Base-by-base conservation (phyloP, 2,113 vertebrate species). In the Ictidomys tridecemlineatus region DNA sequence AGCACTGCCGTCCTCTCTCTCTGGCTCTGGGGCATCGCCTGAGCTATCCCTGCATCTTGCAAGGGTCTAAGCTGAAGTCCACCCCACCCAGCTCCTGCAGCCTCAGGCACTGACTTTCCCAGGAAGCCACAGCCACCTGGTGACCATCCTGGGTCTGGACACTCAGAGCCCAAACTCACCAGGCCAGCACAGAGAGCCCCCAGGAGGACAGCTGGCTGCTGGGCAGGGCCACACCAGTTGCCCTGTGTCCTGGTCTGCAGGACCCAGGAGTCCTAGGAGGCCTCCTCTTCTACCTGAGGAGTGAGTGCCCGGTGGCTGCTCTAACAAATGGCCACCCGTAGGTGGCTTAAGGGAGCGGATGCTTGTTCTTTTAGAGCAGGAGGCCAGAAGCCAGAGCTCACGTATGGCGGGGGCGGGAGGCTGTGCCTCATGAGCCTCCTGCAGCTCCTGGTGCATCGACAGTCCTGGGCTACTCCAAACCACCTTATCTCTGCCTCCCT, bases 111-210 rank as follows among this genome's bases (percentile, higher is more conserved):
- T 11, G 37, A 77, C 10, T 11, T 51, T 11, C 48, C 48, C 48
- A 51, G 48, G 48, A 51, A 51, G 48, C 48, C 48, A 12, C 65
- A 51, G 39, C 53, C 18, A 39, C n/a, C 58, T 42, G n/a, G 8
- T 32, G 34, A n/a, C 67, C 39, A 1, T 8, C 0, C 12, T 42
- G 18, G 22, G 28, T 0, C n/a, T n/a, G n/a, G n/a, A n/a, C 53
- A 7, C 37, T 34, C 20, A 13, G 20, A n/a, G 45, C 45, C 84
- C 4, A 5, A 37, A 18, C 26, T 2, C 22, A 1, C 2, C 61
- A 26, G 48, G 51, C 16, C 0, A 0, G 12, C 16, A n/a, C n/a
- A n/a, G n/a, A n/a, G n/a, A 0, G 13, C 12, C 14, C 16, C 6
- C 24, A 37, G 16, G 45, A 30, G 42, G 56, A 26, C 70, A 11